Percentiles rank a stretch among this genome's conserved stretches.
Evolutionary conservation across 2,888 invertebrate genomes (phyloP).

Genomic region (Cheilosia urbana): DNA sequence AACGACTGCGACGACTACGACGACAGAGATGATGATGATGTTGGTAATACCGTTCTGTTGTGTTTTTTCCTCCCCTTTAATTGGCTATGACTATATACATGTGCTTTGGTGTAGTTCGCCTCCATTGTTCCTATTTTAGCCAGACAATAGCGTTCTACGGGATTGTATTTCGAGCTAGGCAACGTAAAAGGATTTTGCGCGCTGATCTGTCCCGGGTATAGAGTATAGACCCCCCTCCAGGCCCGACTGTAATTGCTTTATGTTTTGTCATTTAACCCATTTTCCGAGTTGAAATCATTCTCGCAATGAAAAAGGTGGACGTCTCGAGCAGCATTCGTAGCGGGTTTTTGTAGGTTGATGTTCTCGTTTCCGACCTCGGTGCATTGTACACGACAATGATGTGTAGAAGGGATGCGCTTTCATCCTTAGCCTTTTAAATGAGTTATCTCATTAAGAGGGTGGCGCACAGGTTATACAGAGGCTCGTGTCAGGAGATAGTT

Average conservation of each 20-base stretch:
- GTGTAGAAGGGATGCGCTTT: constrained; percentile 29
- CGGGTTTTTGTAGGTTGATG: constrained; percentile 67
- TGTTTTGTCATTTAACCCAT: constrained; percentile 75
- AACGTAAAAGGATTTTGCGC: constrained; percentile 33
- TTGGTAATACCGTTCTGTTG: constrained; percentile 53
- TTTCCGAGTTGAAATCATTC: constrained; percentile 63
- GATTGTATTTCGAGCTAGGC: constrained; percentile 49
- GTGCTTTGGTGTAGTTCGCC: constrained; percentile 17
- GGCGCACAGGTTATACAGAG: background rate
- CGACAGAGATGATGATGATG: constrained; percentile 31
- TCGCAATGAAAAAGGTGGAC: constrained; percentile 68
- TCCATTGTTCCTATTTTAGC: constrained; percentile 61
- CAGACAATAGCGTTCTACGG: constrained; percentile 56
- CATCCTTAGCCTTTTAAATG: constrained; percentile 72
- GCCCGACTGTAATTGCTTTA: constrained; percentile 69
- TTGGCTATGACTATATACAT: constrained; percentile 60
- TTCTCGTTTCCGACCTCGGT: constrained; percentile 58
- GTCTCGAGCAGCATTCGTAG: constrained; percentile 73
- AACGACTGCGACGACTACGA: constrained; percentile 2
- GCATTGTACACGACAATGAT: background rate
- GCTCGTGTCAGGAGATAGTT: constrained; percentile 47
- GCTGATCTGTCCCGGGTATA: background rate
- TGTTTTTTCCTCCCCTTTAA: constrained; percentile 48
- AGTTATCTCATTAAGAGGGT: constrained; percentile 67
- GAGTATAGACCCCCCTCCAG: background rate